Percentiles rank a stretch among this genome's conserved stretches.
Conservation (phyloP, 35 echinoderm and acorn worm genomes). For the Ophioderma brevispina region DNA sequence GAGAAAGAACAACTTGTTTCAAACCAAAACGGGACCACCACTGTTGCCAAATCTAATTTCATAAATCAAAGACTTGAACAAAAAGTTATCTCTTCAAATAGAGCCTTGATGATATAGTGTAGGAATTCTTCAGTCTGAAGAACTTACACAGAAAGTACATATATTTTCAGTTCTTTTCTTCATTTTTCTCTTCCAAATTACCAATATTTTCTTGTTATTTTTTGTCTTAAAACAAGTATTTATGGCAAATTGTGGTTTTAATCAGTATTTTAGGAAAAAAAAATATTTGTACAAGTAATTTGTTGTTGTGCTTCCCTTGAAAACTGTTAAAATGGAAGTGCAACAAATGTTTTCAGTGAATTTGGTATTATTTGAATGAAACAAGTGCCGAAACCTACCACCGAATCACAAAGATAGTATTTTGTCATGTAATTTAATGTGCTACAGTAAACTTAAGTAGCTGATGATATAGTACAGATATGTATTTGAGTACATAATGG, state of each 20-base stretch:
- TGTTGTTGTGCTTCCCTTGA: conserved; percentile 1
- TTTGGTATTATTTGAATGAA: not conserved
- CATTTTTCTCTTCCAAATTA: not conserved
- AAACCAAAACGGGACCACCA: not conserved
- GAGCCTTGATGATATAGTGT: not conserved
- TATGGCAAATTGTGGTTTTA: conserved; percentile 3
- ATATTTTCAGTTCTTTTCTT: not conserved
- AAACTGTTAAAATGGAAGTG: not conserved
- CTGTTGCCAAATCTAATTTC: not conserved
- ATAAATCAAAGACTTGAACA: not conserved
- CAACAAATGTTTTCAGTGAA: not conserved
- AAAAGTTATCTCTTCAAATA: not conserved
- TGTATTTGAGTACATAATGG: not conserved
- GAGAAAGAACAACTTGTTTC: not conserved
- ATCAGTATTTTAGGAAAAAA: not conserved
- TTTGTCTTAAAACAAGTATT: not conserved
- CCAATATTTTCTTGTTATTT: not conserved
- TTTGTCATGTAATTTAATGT: conserved; percentile 3
- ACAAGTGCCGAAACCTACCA: conserved; percentile 3
- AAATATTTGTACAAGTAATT: not conserved
- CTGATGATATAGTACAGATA: not conserved
- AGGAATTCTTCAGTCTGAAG: not conserved
- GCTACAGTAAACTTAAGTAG: not conserved
- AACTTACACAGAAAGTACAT: not conserved
- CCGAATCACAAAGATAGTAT: not conserved